phyloP scores from a whole-genome alignment of 2,113 vertebrate species.

The Lycaon pictus region DNA sequence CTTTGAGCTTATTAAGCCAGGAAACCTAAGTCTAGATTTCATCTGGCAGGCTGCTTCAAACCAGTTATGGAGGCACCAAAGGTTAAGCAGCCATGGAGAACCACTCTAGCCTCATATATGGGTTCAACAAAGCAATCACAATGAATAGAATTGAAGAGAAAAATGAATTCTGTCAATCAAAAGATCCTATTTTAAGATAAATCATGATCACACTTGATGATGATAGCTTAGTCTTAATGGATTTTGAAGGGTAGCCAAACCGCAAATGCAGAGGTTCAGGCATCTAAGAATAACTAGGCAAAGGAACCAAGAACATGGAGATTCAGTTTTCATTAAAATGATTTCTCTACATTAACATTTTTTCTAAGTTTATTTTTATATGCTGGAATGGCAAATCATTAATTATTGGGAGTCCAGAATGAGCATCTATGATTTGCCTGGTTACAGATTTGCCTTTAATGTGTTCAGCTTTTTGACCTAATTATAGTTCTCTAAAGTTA shows the following conservation, averaged over 20 bases:
- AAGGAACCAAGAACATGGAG: not conserved
- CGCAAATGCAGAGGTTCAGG: not conserved
- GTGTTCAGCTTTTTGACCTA: conserved; percentile 38
- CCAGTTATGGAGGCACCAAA: not conserved
- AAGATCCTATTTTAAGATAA: not conserved
- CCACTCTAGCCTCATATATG: not conserved
- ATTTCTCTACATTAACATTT: not conserved
- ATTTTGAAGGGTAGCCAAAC: not conserved
- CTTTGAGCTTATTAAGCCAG: not conserved
- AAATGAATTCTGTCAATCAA: not conserved
- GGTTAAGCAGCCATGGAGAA: not conserved
- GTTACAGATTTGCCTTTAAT: conserved; percentile 3
- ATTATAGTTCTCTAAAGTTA: conserved; percentile 44
- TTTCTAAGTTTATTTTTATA: conserved; percentile 32
- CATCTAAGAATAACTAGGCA: not conserved
- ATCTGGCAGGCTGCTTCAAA: not conserved
- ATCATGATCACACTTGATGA: not conserved
- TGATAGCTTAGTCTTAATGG: not conserved
- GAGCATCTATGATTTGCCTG: conserved; percentile 29
- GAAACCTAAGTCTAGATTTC: not conserved
- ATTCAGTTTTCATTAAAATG: not conserved
- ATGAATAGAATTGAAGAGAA: not conserved
- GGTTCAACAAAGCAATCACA: not conserved
- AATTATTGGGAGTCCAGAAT: not conserved
- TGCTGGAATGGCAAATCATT: not conserved